Base-by-base conservation (phyloP, 2,113 vertebrate genomes). In the Dendropsophus ebraccatus region DNA sequence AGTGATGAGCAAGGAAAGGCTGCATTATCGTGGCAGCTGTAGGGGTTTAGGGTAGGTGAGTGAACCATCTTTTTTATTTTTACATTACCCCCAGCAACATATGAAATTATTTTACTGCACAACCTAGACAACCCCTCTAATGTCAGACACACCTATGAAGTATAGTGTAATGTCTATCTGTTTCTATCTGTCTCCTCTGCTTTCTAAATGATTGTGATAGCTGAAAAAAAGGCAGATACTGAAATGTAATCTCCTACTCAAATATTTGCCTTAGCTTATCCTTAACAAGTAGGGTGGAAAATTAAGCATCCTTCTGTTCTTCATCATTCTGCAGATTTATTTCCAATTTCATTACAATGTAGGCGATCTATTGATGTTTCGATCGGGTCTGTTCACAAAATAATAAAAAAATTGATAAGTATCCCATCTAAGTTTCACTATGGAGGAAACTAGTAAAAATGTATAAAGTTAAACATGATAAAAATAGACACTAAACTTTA, bases 221-320 rank as follows among this genome's bases (percentile, higher is more conserved):
- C 25, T 21, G 12, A 23, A 58, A 23, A n/a, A 37, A 23, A 88
- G 84, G 35, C 86, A 23, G 56, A 25, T 77, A 47, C 58, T 60
- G 69, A 70, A 88, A 86, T 91, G 76, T 88, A 85, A 79, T 85
- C 89, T 85, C 50, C 81, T 87, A 76, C 88, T 91, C 85, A 89
- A 91, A 89, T 89, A 91, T 91, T 91, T 89, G 82, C 85, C 87
- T 84, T 86, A 41, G 41, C 3, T 5, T 87, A 41, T 82, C 23
- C 56, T 91, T 87, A 79, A 65, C 65, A 88, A 87, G 82, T 23
- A 78, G 50, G 62, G 56, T 65, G 25, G 35, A 79, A n/a, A 73
- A 58, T 83, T 83, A 83, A 83, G 52, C 30, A 73, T 73, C 81
- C 67, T 72, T 58, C 54, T 83, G 69, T 56, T 56, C 81, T 58